Base-by-base conservation (phyloP, 2,113 vertebrate species). In the Sander lucioperca region DNA sequence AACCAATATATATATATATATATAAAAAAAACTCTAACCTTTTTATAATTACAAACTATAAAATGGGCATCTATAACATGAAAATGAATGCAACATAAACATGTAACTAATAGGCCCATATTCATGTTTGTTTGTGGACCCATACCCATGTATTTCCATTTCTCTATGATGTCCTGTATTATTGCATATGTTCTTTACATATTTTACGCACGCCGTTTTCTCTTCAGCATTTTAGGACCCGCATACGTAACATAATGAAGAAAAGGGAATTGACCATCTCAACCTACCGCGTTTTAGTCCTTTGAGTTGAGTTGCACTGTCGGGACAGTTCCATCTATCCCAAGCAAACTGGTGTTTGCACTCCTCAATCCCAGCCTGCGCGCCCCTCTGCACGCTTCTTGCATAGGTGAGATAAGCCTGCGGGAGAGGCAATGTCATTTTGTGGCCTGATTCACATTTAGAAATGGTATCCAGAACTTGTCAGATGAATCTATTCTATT, bases 281-380 rank as follows among this genome's bases (percentile, higher is more conserved):
- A 93, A 75, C 84, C 93, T 93, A 99, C 98, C 97, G 4, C 95
- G 96, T 90, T 96, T 95, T 6, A 97, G 94, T 81, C 96, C 96
- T 92, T 94, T 97, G 75, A 97, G 95, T 83, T 98, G 97, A 21
- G 96, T 95, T 5, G 96, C 96, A 6, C 95, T 97, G 87, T 99
- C 98, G 0, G 98, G 97, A 77, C 98, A 99, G 92, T 99, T 99
- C 98, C 98, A 99, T 86, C 95, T 96, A 71, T 99, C 98, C 97
- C 97, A 99, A 0, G 96, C 94, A 47, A 99, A 99, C 93, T 99
- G 98, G 85, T 96, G 96, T 86, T 97, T 99, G 84, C 98, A 99
- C 80, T 99, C 98, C 21, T 97, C 96, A 1, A 98, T 95, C 45
- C 97, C 98, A 11, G 85, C 96, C 83, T 96, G 96, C 0, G 97